Percentiles rank a stretch among this genome's conserved stretches.
phyloP scores from a whole-genome alignment of 2,797 vertebrate species.

The Peromyscus attwateri region DNA sequence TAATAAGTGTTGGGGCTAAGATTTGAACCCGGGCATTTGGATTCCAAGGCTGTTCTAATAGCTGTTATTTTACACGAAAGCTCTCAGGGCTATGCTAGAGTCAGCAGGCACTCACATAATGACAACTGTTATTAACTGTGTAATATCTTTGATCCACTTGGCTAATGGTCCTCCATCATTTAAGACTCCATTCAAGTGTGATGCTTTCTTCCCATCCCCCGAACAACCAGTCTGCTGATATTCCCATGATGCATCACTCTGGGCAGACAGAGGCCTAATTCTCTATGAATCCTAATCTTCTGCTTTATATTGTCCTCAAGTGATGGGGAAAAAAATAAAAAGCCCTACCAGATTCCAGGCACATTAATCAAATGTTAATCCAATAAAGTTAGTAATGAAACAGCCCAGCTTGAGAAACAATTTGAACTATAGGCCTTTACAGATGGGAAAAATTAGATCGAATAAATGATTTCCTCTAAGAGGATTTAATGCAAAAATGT shows the following conservation, averaged over 20 bases:
- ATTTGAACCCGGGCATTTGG: conserved; percentile 67
- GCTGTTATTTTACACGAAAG: conserved; percentile 38
- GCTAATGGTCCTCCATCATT: conserved; percentile 39
- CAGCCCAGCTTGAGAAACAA: conserved; percentile 67
- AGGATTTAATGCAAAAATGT: conserved; percentile 67
- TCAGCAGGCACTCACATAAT: conserved; percentile 53
- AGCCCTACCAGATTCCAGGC: not conserved
- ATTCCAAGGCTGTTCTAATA: conserved; percentile 50
- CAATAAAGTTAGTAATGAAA: conserved; percentile 76
- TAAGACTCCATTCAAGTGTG: conserved; percentile 14
- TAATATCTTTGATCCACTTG: conserved; percentile 63
- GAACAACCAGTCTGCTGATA: conserved; percentile 39
- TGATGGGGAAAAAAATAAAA: not conserved
- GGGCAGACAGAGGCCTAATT: conserved; percentile 4
- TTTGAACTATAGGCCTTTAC: conserved; percentile 62
- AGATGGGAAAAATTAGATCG: conserved; percentile 66
- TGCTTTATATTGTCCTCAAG: conserved; percentile 62
- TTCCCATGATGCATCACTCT: conserved; percentile 2
- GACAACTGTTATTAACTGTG: conserved; percentile 49
- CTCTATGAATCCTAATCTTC: conserved; percentile 55
- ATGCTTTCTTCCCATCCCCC: conserved; percentile 37
- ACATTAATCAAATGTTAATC: conserved; percentile 79
- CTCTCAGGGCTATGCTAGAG: not conserved
- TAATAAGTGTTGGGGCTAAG: conserved; percentile 18
- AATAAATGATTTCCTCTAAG: conserved; percentile 71